phyloP scores from a whole-genome alignment of 35 echinoderm and acorn worm genomes.

The Apostichopus californicus region DNA sequence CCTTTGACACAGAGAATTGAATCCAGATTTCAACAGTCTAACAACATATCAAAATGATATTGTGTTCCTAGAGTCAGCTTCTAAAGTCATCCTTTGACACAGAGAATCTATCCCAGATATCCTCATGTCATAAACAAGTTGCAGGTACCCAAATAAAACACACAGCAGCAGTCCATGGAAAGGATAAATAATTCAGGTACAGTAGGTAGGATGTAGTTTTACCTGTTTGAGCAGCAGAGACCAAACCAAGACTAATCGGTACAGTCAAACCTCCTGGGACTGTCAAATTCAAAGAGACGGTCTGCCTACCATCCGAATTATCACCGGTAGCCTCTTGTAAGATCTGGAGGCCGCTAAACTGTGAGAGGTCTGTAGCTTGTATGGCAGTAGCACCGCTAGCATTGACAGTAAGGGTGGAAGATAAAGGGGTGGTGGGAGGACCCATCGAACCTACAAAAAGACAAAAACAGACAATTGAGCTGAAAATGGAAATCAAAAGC shows the following conservation, averaged over 20 bases:
- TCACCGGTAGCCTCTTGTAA: slow-evolving; percentile 14
- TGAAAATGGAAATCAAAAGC: too few relatives aligned
- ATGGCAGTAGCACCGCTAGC: slow-evolving; percentile 42
- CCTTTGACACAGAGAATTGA: too few relatives aligned
- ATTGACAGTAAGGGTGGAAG: slow-evolving; percentile 56
- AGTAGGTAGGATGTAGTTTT: not conserved
- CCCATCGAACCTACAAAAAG: slow-evolving; percentile 71
- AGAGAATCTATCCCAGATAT: too few relatives aligned
- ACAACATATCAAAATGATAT: too few relatives aligned
- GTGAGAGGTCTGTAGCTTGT: slow-evolving; percentile 26
- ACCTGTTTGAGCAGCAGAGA: slow-evolving; percentile 25
- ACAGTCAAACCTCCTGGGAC: slow-evolving; percentile 20
- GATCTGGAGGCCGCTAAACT: slow-evolving; percentile 45
- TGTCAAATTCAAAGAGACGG: slow-evolving; percentile 17
- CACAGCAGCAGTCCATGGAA: too few relatives aligned
- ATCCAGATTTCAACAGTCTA: too few relatives aligned
- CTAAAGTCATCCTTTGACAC: too few relatives aligned
- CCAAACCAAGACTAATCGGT: not conserved
- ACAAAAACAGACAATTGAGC: too few relatives aligned
- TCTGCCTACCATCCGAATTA: slow-evolving; percentile 3
- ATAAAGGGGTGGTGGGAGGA: slow-evolving; percentile 70
- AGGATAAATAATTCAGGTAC: too few relatives aligned
- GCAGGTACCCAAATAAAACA: too few relatives aligned
- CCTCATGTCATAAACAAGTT: too few relatives aligned
- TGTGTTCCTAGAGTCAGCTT: too few relatives aligned